Percentiles rank a stretch among this genome's conserved stretches.
Conservation (phyloP, 1,140 invertebrate species). For the Metaphire vulgaris region DNA sequence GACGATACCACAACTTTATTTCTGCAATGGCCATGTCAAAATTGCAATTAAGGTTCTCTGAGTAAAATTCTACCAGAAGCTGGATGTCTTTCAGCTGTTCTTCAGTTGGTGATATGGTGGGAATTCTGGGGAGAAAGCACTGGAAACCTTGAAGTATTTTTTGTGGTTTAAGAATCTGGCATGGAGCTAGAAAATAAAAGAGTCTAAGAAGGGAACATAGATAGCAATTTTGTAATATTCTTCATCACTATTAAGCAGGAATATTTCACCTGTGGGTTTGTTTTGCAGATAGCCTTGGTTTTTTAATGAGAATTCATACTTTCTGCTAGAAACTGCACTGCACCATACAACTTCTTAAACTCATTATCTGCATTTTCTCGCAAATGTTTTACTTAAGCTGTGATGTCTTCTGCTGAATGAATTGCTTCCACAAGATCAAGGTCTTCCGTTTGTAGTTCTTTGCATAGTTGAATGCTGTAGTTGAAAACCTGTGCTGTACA, state of each 20-base stretch:
- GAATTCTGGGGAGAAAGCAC: background rate
- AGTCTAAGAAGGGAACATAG: background rate
- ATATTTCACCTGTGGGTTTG: constrained; percentile 13
- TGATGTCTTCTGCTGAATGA: constrained; percentile 7
- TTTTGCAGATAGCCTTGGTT: constrained; percentile 19
- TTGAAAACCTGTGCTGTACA: constrained; percentile 14
- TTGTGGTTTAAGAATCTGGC: background rate
- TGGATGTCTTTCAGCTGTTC: background rate
- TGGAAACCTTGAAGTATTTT: background rate
- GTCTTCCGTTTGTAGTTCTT: constrained; percentile 10
- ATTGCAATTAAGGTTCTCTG: background rate
- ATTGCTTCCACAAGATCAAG: constrained; percentile 17
- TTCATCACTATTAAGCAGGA: constrained; percentile 19
- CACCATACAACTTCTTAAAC: background rate
- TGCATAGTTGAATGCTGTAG: constrained; percentile 13
- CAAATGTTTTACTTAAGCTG: background rate
- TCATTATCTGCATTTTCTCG: background rate
- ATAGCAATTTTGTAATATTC: constrained; percentile 19
- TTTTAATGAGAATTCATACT: constrained; percentile 18
- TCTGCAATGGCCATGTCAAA: background rate
- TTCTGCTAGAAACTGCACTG: background rate
- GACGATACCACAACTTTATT: constrained; percentile 1
- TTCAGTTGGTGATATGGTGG: background rate
- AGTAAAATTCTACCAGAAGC: background rate
- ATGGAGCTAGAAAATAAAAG: background rate